A percentile compares a stretch with the other conserved stretches of the same genome.
These are phyloP conservation scores for Sus cebifrons DNA, from an alignment of 2,797 vertebrate species.

Conservation along the genomic window DNA sequence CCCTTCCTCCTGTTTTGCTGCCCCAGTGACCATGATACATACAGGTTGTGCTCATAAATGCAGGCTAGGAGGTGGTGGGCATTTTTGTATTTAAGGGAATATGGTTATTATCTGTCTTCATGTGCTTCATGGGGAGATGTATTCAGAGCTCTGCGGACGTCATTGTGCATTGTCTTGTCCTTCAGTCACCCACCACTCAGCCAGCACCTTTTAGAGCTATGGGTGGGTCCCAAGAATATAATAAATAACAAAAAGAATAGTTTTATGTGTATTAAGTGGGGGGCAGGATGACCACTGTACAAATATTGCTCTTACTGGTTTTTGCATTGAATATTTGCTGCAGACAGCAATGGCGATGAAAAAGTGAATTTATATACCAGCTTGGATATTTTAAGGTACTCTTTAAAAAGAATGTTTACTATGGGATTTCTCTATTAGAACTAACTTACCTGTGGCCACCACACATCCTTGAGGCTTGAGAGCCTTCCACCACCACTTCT, in stretches of 20 bases:
- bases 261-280: background rate
- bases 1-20: background rate
- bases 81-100: background rate
- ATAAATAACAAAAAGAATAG: background rate
- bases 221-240: background rate
- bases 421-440: background rate
- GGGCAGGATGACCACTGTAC: background rate
- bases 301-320: background rate
- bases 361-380: background rate
- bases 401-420: background rate
- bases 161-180: background rate
- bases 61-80: background rate
- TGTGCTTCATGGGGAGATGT: background rate
- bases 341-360: background rate
- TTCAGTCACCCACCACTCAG: background rate
- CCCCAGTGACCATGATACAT: background rate
- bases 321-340: background rate
- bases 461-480: rapidly evolving
- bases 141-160: background rate
- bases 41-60: background rate
- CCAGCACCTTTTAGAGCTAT: background rate
- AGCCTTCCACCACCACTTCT: background rate
- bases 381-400: background rate
- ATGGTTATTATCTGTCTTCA: background rate
- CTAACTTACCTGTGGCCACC: background rate